A percentile compares a stretch with the other conserved stretches of the same genome.
phyloP scores from a whole-genome alignment of 2,888 invertebrate species.

The Scelioninae gen. 2 region DNA sequence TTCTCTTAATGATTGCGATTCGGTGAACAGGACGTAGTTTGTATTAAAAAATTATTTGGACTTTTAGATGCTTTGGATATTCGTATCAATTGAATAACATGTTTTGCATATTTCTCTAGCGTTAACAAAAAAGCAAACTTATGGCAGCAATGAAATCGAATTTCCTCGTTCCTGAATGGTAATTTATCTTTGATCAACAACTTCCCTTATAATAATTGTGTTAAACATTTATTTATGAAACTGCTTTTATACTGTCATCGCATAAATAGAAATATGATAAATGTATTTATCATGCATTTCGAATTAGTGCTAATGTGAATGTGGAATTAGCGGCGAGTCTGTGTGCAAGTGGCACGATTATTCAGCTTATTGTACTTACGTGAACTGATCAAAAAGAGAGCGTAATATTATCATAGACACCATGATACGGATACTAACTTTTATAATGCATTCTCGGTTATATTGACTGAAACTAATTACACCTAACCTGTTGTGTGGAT shows the following conservation, averaged over 20 bases:
- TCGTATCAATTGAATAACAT: not conserved
- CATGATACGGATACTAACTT: constrained; percentile 19
- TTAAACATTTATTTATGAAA: not conserved
- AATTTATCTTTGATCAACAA: not conserved
- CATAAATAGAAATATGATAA: not conserved
- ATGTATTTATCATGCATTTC: not conserved
- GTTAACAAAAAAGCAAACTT: too few relatives aligned
- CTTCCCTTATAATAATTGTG: not conserved
- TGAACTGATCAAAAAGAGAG: constrained; percentile 2
- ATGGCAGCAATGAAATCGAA: too few relatives aligned
- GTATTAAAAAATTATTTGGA: too few relatives aligned
- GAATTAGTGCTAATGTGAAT: not conserved
- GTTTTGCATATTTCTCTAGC: too few relatives aligned
- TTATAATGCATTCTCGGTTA: constrained; percentile 14
- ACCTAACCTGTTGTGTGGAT: constrained; percentile 6
- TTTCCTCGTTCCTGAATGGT: not conserved
- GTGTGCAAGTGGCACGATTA: not conserved
- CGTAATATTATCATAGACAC: constrained; percentile 19
- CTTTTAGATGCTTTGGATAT: too few relatives aligned
- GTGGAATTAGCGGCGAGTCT: not conserved
- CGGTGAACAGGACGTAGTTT: too few relatives aligned
- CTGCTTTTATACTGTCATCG: not conserved
- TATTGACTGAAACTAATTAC: constrained; percentile 17
- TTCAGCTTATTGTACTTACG: not conserved
- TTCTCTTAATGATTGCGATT: too few relatives aligned